Conservation (phyloP, 2,888 invertebrate species). For the Campoplex nolae region DNA sequence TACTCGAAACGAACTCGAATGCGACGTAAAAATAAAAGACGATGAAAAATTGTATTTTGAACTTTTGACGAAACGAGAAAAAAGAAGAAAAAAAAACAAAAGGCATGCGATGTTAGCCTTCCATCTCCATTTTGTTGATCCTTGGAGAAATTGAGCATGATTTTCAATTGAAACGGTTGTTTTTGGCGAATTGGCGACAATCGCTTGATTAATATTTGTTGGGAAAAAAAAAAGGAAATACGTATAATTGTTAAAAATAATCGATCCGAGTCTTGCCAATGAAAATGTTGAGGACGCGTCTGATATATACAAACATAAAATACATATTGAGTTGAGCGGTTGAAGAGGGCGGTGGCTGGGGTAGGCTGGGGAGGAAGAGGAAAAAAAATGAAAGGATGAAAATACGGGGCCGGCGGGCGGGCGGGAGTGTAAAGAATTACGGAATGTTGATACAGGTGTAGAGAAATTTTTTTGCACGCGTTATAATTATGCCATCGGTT, state of each 20-base stretch:
- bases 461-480: conserved; percentile 42
- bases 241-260: conserved; percentile 60
- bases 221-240: neutral
- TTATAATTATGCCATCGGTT: conserved; percentile 34
- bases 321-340: too few species aligned
- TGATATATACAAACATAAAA: too few species aligned
- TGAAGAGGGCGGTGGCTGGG: conserved; percentile 9
- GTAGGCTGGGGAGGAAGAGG: neutral
- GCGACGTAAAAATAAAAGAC: neutral
- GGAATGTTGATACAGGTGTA: conserved; percentile 27
- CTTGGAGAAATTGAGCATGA: neutral
- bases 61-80: neutral
- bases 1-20: neutral
- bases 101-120: neutral
- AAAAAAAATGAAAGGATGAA: conserved; percentile 6
- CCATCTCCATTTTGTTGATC: neutral
- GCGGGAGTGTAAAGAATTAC: neutral
- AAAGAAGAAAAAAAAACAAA: neutral
- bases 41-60: conserved; percentile 31
- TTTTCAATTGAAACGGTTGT: neutral
- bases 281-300: conserved; percentile 30
- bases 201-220: neutral
- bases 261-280: conserved; percentile 58
- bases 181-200: too few species aligned
- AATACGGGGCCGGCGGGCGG: neutral